phyloP scores from a whole-genome alignment of 1,140 invertebrate species.

The Phocides pigmalion region DNA sequence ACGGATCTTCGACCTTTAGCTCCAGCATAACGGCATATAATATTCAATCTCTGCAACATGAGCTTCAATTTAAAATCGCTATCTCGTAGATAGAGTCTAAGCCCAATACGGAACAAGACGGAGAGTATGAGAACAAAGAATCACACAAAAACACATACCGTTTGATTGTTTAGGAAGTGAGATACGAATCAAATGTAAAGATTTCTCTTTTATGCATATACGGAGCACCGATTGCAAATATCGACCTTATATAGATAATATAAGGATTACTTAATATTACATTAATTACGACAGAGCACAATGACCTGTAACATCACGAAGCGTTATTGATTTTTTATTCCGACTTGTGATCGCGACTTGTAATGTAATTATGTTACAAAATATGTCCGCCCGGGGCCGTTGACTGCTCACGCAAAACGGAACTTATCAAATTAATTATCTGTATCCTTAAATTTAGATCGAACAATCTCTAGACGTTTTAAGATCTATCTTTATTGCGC shows the following conservation, averaged over 20 bases:
- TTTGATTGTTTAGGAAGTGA: constrained; percentile 34
- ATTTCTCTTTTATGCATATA: constrained; percentile 33
- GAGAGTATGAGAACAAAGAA: constrained; percentile 30
- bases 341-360: constrained; percentile 2
- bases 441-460: constrained; percentile 4
- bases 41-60: neutral
- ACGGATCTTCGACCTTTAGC: neutral
- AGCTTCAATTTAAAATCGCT: constrained; percentile 5
- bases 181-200: constrained; percentile 24
- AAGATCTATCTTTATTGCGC: neutral
- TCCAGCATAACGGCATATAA: neutral
- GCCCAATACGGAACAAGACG: constrained; percentile 16
- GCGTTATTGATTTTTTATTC: constrained; percentile 23
- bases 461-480: neutral
- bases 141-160: constrained; percentile 32
- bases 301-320: constrained; percentile 12
- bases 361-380: constrained; percentile 26
- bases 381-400: neutral
- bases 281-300: constrained; percentile 8
- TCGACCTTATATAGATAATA: constrained; percentile 27
- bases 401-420: constrained; percentile 15
- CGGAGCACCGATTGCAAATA: constrained; percentile 24
- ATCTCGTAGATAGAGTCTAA: constrained; percentile 2
- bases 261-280: constrained; percentile 24
- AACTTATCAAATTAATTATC: constrained; percentile 28